Conservation (phyloP, 1,140 invertebrate genomes). For the Drosophila takahashii region DNA sequence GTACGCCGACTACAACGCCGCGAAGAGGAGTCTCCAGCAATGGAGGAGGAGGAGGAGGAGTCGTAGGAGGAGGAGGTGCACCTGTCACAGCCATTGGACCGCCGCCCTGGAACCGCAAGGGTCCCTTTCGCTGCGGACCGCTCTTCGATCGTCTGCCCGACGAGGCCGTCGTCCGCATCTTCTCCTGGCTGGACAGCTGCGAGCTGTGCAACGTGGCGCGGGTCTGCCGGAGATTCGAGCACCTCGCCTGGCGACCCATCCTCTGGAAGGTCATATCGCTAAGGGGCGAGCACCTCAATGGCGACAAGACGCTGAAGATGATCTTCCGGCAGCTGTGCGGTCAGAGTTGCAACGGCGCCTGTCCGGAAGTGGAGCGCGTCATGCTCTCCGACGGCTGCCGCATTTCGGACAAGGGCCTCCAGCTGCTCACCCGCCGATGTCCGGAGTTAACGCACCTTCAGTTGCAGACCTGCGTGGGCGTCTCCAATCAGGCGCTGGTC, state of each 20-base stretch:
- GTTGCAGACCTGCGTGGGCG: constrained; percentile 88
- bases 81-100: constrained; percentile 58
- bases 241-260: constrained; percentile 92
- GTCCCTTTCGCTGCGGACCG: constrained; percentile 74
- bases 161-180: constrained; percentile 87
- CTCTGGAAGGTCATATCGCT: constrained; percentile 91
- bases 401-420: constrained; percentile 91
- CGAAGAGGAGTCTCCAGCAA: constrained; percentile 45
- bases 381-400: constrained; percentile 90
- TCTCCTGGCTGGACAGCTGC: constrained; percentile 90
- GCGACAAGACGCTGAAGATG: constrained; percentile 89
- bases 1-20: constrained; percentile 73
- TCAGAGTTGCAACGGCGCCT: constrained; percentile 86
- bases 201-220: constrained; percentile 92
- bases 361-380: constrained; percentile 88
- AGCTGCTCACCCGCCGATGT: constrained; percentile 89
- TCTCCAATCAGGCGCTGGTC: constrained; percentile 85
- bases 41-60: constrained; percentile 25
- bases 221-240: constrained; percentile 93
- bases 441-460: constrained; percentile 90
- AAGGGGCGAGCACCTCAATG: constrained; percentile 88
- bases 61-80: constrained; percentile 19
- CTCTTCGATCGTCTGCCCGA: constrained; percentile 86
- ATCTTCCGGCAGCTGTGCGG: constrained; percentile 87
- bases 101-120: constrained; percentile 80